Evolutionary conservation across 1,140 invertebrate genomes (phyloP).

Genomic region (Araneus ventricosus): DNA sequence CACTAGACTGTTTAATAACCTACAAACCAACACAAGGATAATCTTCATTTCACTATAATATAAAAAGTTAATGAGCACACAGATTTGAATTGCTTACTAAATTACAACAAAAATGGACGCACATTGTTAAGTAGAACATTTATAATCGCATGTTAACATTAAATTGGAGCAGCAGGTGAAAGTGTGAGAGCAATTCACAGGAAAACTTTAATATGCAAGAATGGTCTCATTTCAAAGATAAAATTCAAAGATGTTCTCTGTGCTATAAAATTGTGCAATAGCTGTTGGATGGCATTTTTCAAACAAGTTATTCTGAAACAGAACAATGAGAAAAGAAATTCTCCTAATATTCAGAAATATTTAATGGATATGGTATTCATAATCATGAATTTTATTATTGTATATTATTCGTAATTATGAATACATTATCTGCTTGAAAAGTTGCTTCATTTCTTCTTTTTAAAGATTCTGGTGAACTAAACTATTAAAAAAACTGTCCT

Average conservation of each 20-base stretch:
- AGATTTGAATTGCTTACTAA: neutral
- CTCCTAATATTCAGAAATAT: neutral
- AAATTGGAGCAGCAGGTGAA: neutral
- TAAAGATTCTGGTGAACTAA: neutral
- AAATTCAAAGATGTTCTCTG: neutral
- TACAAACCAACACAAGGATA: too few relatives aligned
- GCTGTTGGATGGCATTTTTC: constrained; percentile 10
- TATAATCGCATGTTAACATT: neutral
- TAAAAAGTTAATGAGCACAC: neutral
- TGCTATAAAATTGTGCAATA: constrained; percentile 8
- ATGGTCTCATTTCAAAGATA: neutral
- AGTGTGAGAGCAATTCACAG: neutral
- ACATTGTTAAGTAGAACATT: neutral
- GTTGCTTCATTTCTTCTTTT: too few relatives aligned
- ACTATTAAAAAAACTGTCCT: neutral
- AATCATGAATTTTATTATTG: too few relatives aligned
- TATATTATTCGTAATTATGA: too few relatives aligned
- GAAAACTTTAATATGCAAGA: neutral
- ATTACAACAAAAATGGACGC: neutral
- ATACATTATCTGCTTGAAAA: neutral
- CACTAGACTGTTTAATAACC: too few relatives aligned
- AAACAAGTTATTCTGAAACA: neutral
- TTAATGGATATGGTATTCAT: too few relatives aligned
- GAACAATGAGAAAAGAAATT: neutral
- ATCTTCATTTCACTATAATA: neutral